A percentile compares a stretch with the other conserved stretches of the same genome.
Evolutionary conservation across 2,797 vertebrate genomes (phyloP).

Genomic region (Poeciliopsis paucimaculata): DNA sequence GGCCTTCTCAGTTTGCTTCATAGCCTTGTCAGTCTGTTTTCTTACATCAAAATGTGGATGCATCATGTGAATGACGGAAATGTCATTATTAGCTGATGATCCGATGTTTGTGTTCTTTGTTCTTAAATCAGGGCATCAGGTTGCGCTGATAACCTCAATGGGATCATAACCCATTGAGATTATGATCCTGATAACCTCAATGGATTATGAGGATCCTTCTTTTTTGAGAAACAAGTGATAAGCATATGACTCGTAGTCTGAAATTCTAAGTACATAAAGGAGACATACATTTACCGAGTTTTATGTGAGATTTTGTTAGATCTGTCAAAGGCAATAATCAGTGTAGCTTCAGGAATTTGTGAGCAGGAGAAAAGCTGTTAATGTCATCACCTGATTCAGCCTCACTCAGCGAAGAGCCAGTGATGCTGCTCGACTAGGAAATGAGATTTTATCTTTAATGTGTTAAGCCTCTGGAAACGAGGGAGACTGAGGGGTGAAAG

Average conservation of each 20-base stretch:
- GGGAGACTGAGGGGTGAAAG: conserved; percentile 64
- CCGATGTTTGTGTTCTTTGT: background rate
- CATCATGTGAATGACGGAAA: background rate
- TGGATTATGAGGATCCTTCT: no score
- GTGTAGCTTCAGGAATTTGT: background rate
- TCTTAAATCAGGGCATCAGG: background rate
- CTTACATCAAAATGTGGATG: background rate
- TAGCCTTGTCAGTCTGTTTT: background rate
- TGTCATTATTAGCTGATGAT: background rate
- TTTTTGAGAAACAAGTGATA: background rate
- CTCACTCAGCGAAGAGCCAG: conserved; percentile 34
- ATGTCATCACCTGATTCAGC: conserved; percentile 33
- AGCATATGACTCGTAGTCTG: background rate
- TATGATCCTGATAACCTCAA: no score
- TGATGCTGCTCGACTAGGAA: conserved; percentile 28
- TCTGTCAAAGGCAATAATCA: conserved; percentile 4
- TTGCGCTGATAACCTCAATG: no score
- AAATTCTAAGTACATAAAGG: background rate
- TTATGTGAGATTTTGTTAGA: conserved; percentile 1
- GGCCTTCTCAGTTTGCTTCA: background rate
- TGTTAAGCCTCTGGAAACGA: conserved; percentile 60
- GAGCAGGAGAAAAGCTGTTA: conserved; percentile 27
- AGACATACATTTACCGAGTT: background rate
- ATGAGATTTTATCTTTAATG: conserved; percentile 61
- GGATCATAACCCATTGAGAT: no score